Evolutionary conservation across 1,140 invertebrate species (phyloP), one percentile per base, ranked within the genome.

Genomic region (Drosophila fuyamai): DNA sequence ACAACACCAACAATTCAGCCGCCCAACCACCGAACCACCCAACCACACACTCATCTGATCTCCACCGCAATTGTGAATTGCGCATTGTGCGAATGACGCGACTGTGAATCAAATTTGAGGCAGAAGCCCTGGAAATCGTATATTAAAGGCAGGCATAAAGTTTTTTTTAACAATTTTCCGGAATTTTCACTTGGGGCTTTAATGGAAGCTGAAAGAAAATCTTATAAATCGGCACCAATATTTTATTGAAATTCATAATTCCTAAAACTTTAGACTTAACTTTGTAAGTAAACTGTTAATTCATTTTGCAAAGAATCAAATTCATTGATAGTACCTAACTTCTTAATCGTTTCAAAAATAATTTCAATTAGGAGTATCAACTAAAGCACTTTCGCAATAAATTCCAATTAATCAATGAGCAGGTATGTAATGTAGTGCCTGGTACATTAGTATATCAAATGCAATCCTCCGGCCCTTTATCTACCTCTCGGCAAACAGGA

Each of bases 1-100:
- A 63, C 72, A 75, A 75, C 40, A 59, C 71, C 57, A 72, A 72
- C 54, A 72, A 72, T 71, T 71, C 65, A 36, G 36, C 43, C 27
- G 10, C 18, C 41, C 58, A 29, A 32, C 59, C 47, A n/a, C 61
- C 35, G 35, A 5, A 13, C 8, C 29, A 48, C 16, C 36, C 16
- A 32, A 38, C 47, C 66, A 62, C 61, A 16, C 16, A 53, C 18
- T 47, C 35, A 36, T 44, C 16, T 41, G 32, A 10, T 40, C n/a
- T 23, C 16, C 27, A 29, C 51, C 66, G 38, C 65, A 77, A 58
- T 60, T 79, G 46, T 68, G 56, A 57, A 62, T 46, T 60, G 63
- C 73, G 50, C 35, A 62, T 50, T 57, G 63, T 77, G 58, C 29
- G 58, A 47, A 76, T 67, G 60, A 73, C 48, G 53, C 47, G 58